phyloP scores from a whole-genome alignment of 2,113 vertebrate genomes.

The Taurulus bubalis region DNA sequence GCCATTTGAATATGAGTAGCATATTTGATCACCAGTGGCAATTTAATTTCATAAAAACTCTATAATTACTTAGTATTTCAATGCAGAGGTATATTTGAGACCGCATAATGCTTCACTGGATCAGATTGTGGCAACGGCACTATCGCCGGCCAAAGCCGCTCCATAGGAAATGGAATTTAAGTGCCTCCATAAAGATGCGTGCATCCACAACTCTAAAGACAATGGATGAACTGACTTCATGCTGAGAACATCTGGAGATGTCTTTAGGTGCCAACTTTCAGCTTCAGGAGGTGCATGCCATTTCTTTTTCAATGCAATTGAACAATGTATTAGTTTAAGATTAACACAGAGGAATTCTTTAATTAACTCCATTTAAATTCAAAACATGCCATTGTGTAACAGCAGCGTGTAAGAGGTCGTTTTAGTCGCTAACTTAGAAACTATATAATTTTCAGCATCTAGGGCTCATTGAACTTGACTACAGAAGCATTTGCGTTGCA shows the following conservation, averaged over 20 bases:
- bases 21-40: not conserved
- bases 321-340: not conserved
- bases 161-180: conserved; percentile 18
- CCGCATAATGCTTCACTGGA: not conserved
- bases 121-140: not conserved
- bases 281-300: not conserved
- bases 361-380: conserved; percentile 43
- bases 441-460: not conserved
- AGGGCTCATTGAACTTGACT: not conserved
- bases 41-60: not conserved
- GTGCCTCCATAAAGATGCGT: not conserved
- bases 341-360: conserved; percentile 24
- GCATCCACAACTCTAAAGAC: not conserved
- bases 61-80: not conserved
- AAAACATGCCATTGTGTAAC: too few species aligned
- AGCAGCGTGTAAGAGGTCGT: not conserved
- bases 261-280: not conserved
- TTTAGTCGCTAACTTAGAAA: conserved; percentile 3
- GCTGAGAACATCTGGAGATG: not conserved
- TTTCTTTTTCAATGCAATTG: not conserved
- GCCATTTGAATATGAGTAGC: not conserved
- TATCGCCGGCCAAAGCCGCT: conserved; percentile 4
- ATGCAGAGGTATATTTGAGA: not conserved
- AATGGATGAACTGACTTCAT: not conserved
- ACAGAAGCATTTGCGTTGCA: not conserved